Base-by-base conservation (phyloP, 2,888 invertebrate genomes). In the Azorinus chamasolen region DNA sequence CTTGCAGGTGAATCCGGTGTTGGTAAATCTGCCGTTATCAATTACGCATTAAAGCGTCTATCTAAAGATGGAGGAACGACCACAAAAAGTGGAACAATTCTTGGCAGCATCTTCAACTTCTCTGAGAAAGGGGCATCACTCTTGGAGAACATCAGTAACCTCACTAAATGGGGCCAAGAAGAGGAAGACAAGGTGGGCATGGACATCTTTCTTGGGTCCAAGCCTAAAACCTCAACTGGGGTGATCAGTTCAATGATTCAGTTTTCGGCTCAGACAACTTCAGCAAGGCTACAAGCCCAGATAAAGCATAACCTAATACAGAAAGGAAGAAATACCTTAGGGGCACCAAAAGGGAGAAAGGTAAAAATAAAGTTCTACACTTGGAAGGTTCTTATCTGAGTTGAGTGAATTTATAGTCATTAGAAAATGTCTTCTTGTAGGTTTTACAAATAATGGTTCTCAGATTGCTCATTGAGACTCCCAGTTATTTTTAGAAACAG, bases 241-340 rank as follows among this genome's bases (percentile, higher is more conserved):
- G 69, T 92, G 20, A 76, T 90, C 43, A 89, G 86, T 58, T 88
- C 92, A 1, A 87, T 85, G 81, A 89, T 92, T n/a, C 92, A 93
- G 86, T 92, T 90, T 81, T 92, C 91, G 57, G 92, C 93, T n/a
- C 93, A 93, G 87, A 93, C 93, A 0, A 88, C 88, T 0, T 84
- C 92, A 2, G 84, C 87, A n/a, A 83, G 92, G 41, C 84, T 91
- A 0, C 89, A 92, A 78, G 87, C 88, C 4, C 91, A 91, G 72
- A 90, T 93, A 39, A 87, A 89, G 54, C 85, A 88, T 37, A 90
- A 89, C 69, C 90, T 93, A 14, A 90, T 93, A 76, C 93, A 93
- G 84, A 93, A 92, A 65, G 90, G 92, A 24, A 87, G 88, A 51
- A 91, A 93, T 66, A 86, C 89, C 14, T 76, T 93, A 37, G 93